Percentiles rank a stretch among this genome's conserved stretches.
phyloP scores from a whole-genome alignment of 2,113 vertebrate species.

The Grus americana region DNA sequence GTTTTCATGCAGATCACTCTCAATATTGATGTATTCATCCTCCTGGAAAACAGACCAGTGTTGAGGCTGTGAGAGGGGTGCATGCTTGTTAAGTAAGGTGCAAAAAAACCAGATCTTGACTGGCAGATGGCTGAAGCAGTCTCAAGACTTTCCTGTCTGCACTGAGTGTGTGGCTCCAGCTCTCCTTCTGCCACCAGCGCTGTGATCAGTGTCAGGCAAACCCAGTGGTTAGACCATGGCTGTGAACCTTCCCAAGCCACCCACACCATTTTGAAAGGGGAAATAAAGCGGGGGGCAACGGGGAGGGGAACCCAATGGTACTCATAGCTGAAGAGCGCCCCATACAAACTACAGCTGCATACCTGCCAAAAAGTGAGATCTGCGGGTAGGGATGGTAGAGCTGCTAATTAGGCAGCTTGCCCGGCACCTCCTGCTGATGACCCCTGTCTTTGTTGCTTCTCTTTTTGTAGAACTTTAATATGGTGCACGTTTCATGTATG shows the following conservation, averaged over 20 bases:
- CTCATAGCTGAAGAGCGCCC: not conserved
- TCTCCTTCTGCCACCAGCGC: not conserved
- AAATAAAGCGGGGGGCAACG: not conserved
- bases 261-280: not conserved
- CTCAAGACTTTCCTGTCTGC: not conserved
- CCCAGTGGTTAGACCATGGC: not conserved
- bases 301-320: not conserved
- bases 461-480: not conserved
- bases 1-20: constrained; percentile 27
- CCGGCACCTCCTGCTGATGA: not conserved
- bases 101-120: not conserved
- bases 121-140: not conserved
- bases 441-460: not conserved
- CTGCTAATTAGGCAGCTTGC: not conserved
- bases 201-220: not conserved
- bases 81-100: not conserved
- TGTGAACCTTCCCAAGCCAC: not conserved
- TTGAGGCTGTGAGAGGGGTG: not conserved
- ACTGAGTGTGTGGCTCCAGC: accelerated
- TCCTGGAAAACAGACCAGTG: constrained; percentile 61
- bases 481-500: not conserved
- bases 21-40: constrained; percentile 53
- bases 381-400: not conserved
- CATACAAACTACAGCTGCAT: not conserved
- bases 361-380: accelerated